These are phyloP conservation scores for Siniperca chuatsi DNA, from an alignment of 2,113 vertebrate species.

Conservation along the genomic window DNA sequence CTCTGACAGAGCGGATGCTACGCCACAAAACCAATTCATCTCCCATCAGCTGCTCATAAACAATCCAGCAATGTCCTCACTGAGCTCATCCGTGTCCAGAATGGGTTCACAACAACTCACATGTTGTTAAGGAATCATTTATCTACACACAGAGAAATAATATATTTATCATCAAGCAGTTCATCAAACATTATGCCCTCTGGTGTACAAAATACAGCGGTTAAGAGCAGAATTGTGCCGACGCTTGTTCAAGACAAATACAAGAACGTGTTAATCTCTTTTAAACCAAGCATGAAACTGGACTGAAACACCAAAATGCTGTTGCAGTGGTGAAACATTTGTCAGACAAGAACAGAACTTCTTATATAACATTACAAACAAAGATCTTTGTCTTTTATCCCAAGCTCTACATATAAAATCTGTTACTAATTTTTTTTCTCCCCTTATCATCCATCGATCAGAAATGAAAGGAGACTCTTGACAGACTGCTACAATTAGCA, in stretches of 20 bases:
- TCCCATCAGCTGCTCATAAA: slow-evolving; percentile 74
- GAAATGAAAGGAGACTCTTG: background rate
- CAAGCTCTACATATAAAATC: background rate
- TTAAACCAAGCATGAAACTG: slow-evolving; percentile 7
- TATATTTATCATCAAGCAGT: slow-evolving; percentile 79
- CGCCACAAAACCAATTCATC: slow-evolving; percentile 75
- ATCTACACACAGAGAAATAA: slow-evolving; percentile 66
- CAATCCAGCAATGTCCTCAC: slow-evolving; percentile 69
- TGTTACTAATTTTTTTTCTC: no score
- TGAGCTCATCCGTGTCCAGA: slow-evolving; percentile 40
- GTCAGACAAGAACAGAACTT: no score
- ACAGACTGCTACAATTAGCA: background rate
- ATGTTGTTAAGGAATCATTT: slow-evolving; percentile 61
- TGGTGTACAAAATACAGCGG: slow-evolving; percentile 62
- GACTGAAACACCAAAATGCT: no score
- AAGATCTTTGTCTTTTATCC: background rate
- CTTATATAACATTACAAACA: background rate
- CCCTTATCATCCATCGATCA: background rate
- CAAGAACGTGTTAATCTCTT: slow-evolving; percentile 47
- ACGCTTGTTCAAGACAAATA: slow-evolving; percentile 57
- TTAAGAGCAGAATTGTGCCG: slow-evolving; percentile 57
- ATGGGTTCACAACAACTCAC: slow-evolving; percentile 33
- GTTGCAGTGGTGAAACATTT: no score
- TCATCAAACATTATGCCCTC: slow-evolving; percentile 34
- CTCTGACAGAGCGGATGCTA: slow-evolving; percentile 59